A percentile compares a stretch with the other conserved stretches of the same genome.
Conservation (phyloP, 37 sponge, comb jelly and placozoan species). For the Halisarca cf. caerulea region DNA sequence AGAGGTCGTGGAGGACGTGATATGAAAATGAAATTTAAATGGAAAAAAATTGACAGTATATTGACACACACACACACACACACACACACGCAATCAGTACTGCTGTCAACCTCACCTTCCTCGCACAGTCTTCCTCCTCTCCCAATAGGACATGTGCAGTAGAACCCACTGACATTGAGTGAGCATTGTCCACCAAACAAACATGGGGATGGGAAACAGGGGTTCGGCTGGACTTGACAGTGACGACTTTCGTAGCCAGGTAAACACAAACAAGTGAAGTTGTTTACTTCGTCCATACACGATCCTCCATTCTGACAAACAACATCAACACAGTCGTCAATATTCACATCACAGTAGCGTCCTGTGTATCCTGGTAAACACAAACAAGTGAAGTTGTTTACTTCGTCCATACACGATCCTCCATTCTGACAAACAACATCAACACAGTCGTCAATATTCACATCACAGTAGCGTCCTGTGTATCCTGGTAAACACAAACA, state of each 20-base stretch:
- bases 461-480: conserved; percentile 58
- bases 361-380: conserved; percentile 59
- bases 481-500: conserved; percentile 57
- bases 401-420: conserved; percentile 42
- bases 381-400: conserved; percentile 37
- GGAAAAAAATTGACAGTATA: no score
- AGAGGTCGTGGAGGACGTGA: no score
- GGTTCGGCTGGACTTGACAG: conserved; percentile 41
- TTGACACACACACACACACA: no score
- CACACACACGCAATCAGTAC: no score
- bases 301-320: conserved; percentile 68
- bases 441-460: not conserved
- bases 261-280: conserved; percentile 56
- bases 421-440: conserved; percentile 49
- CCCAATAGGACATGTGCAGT: conserved; percentile 61
- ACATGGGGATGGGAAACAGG: conserved; percentile 44
- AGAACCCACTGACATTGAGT: conserved; percentile 25
- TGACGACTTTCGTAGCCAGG: conserved; percentile 41
- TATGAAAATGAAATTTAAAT: no score
- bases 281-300: conserved; percentile 26
- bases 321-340: conserved; percentile 7
- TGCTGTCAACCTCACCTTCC: no score
- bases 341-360: conserved; percentile 43
- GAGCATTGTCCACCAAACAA: conserved; percentile 60
- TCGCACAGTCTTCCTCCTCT: conserved; percentile 60